These are phyloP conservation scores for Trichacis sp. DNA, from an alignment of 2,888 invertebrate genomes.

Conservation along the genomic window DNA sequence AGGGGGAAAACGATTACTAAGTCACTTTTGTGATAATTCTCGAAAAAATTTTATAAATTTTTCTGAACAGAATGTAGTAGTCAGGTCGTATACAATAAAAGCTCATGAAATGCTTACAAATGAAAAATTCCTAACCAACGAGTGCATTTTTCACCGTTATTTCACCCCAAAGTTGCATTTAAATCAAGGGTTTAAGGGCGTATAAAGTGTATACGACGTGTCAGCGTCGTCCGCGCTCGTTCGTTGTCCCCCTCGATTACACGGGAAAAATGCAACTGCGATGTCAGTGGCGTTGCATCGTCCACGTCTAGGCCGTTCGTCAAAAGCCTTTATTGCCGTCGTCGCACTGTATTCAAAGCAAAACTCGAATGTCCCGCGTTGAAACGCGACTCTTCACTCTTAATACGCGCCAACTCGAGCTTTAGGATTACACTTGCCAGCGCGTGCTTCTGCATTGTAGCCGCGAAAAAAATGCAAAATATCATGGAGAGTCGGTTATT, in stretches of 20 bases:
- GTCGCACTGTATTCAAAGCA: slow-evolving; percentile 61
- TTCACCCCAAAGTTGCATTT: too few relatives aligned
- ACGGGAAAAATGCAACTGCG: slow-evolving; percentile 51
- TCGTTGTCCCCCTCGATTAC: slow-evolving; percentile 54
- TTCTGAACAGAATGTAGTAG: too few relatives aligned
- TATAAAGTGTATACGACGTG: slow-evolving; percentile 47
- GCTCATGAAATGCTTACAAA: too few relatives aligned
- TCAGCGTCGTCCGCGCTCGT: slow-evolving; percentile 48
- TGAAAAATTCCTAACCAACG: too few relatives aligned
- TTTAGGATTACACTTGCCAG: slow-evolving; percentile 44
- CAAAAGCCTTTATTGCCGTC: slow-evolving; percentile 66
- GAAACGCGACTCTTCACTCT: slow-evolving; percentile 48
- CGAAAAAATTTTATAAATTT: too few relatives aligned
- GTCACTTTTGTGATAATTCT: too few relatives aligned
- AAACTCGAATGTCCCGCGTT: slow-evolving; percentile 46
- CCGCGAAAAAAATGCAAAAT: slow-evolving; percentile 30
- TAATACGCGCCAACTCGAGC: slow-evolving; percentile 40
- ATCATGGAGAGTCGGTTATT: not conserved
- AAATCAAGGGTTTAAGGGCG: slow-evolving; percentile 10
- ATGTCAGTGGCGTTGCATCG: slow-evolving; percentile 38
- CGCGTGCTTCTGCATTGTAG: slow-evolving; percentile 39
- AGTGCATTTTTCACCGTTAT: too few relatives aligned
- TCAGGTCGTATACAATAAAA: too few relatives aligned
- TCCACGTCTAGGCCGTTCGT: slow-evolving; percentile 58
- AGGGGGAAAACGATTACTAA: too few relatives aligned